Percentiles rank a stretch among this genome's conserved stretches.
phyloP scores from a whole-genome alignment of 2,888 invertebrate genomes.

The Tachystola acroxantha region DNA sequence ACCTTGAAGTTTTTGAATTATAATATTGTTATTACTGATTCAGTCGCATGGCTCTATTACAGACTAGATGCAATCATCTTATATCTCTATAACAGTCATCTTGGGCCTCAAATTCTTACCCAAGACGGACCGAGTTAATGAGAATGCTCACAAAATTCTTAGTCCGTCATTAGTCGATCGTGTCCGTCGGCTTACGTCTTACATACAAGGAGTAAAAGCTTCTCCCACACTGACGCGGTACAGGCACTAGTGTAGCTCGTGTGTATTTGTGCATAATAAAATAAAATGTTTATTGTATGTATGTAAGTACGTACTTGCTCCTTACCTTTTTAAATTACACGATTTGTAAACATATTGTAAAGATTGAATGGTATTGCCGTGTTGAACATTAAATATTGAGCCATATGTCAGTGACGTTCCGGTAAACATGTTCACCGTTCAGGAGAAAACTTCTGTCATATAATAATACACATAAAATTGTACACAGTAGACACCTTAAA shows the following conservation, averaged over 20 bases:
- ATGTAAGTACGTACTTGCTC: too few species aligned
- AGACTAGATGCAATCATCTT: constrained; percentile 9
- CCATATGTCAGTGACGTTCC: too few species aligned
- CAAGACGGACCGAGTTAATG: constrained; percentile 25
- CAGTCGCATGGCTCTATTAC: neutral
- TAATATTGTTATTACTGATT: constrained; percentile 2
- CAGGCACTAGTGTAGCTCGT: neutral
- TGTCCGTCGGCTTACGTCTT: constrained; percentile 32
- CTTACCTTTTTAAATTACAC: too few species aligned
- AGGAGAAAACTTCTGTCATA: too few species aligned
- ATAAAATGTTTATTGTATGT: too few species aligned
- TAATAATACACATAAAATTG: too few species aligned
- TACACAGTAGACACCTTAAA: too few species aligned
- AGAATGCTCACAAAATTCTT: constrained; percentile 47
- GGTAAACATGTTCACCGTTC: too few species aligned
- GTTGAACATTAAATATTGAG: too few species aligned
- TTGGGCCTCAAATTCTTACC: constrained; percentile 2
- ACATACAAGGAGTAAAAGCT: neutral
- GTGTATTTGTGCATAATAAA: neutral
- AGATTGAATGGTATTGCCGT: too few species aligned
- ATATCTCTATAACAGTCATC: constrained; percentile 7
- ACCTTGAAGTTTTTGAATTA: constrained; percentile 6
- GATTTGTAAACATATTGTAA: too few species aligned
- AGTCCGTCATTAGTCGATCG: constrained; percentile 48
- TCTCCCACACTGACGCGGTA: neutral